Evolutionary conservation across 1,140 invertebrate species (phyloP), one percentile per base, ranked within the genome.

Genomic region (Anastrepha ludens): DNA sequence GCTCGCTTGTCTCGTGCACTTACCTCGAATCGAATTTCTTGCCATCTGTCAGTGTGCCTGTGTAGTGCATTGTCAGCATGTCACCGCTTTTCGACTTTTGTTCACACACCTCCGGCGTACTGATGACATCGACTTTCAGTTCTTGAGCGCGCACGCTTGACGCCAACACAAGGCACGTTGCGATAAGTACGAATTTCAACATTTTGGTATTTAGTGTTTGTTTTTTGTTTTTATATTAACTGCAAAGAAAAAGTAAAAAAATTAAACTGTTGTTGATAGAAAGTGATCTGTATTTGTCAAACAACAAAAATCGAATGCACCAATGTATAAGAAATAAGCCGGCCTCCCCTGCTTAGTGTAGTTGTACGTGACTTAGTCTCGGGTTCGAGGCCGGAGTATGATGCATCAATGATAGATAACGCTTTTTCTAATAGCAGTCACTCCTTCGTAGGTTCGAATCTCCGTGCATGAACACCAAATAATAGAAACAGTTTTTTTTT

Each of bases 11-110:
- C 5, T 17, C 5, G 7, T 20, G 44, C 59, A 88, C 87, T 95
- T 94, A 98, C 97, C 97, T 98, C 89, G 97, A 98, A 93, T 99
- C 98, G 92, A 99, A 99, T 94, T 98, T 97, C 90, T 95, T 97
- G 87, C 97, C 98, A 94, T 98, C 97, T 88, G 95, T 94, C 64
- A 98, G 94, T 39, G 97, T 98, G 89, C 98, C 98, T 59, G 96
- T 97, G 92, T 99, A 99, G 93, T 99, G 98, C 98, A 99, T 98
- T 78, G 97, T 97, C 59, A 99, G 95, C 94, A 97, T 96, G 93
- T 98, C 97, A 50, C 97, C 97, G 88, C 95, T 95, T 93, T 98
- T 98, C n/a, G 97, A 96, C 93, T 97, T 97, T 89, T 95, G 94
- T 3, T 96, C 95, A 94, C 98, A 98, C 70, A 95, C 94, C 90